Evolutionary conservation across 1,140 invertebrate genomes (phyloP), one percentile per base, ranked within the genome.

Genomic region (Drosophila chauvacae): DNA sequence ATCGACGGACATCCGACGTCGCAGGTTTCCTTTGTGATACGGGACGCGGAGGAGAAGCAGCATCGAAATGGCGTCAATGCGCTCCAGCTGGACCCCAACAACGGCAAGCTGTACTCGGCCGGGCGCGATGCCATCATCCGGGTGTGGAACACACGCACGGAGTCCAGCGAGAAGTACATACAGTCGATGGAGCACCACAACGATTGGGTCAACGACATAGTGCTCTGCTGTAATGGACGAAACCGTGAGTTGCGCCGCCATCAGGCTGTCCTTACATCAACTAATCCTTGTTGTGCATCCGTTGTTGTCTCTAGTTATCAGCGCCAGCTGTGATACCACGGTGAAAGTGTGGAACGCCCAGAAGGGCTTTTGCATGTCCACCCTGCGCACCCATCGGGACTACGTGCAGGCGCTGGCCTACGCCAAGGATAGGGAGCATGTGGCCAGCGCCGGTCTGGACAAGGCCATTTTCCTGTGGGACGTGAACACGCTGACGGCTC

Each of bases 261-360:
- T 28, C 3, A 26, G 20, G 4, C 10, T 13, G 44, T 13, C 48
- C 7, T 41, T 48, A 2, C 23, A 20, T n/a, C 2, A 5, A 7
- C 4, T 7, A 28, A 20, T 47, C 16, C 13, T 23, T 3, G 2
- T 11, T 4, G 20, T 18, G 30, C 14, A 7, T 55, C 11, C n/a
- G 5, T 23, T 23, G 23, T 23, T 23, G 5, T 14, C 23, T 4
- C 7, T 93, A 98, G 97, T 99, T 79, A 99, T 99, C 92, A 99
- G 98, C 62, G 99, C 98, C 4, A 99, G 98, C 90, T 99, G 98
- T 78, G 99, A 99, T 93, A 99, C 98, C 44, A 99, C 99, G 41
- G 98, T 99, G 0, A 99, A 99, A 94, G 97, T 99, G 57, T 99
- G 99, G 99, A 99, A 99, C 94, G 98, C 98, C 16, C 98, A 99